Conservation (phyloP, 2,113 vertebrate species). For the Neoarius graeffei region DNA sequence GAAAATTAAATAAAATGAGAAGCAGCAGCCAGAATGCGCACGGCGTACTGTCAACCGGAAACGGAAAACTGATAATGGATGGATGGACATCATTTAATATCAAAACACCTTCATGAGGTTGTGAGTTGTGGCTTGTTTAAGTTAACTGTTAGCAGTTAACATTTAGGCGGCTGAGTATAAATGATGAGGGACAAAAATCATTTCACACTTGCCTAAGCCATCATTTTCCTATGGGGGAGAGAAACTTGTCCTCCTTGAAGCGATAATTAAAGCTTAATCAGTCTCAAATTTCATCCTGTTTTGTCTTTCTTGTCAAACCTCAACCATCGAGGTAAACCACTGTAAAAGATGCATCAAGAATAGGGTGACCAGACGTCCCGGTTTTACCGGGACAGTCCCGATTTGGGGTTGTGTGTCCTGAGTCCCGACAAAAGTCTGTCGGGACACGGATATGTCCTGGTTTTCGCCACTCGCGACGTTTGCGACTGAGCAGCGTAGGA, state of each 20-base stretch:
- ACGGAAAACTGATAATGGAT: too few relatives aligned
- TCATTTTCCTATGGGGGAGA: neutral
- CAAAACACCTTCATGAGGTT: neutral
- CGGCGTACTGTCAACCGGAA: too few relatives aligned
- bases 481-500: too few relatives aligned
- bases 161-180: neutral
- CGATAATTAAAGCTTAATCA: neutral
- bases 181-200: neutral
- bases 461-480: too few relatives aligned
- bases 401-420: too few relatives aligned
- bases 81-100: neutral
- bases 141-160: neutral
- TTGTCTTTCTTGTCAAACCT: neutral
- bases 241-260: neutral
- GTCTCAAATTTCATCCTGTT: neutral
- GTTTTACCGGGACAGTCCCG: too few relatives aligned
- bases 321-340: neutral
- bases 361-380: too few relatives aligned
- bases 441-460: too few relatives aligned
- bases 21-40: too few relatives aligned
- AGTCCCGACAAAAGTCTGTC: too few relatives aligned
- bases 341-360: neutral
- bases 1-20: too few relatives aligned
- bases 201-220: neutral
- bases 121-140: neutral